A percentile compares a stretch with the other conserved stretches of the same genome.
phyloP scores from a whole-genome alignment of 2,797 vertebrate species.

The Petrocephalus schoutedeni region DNA sequence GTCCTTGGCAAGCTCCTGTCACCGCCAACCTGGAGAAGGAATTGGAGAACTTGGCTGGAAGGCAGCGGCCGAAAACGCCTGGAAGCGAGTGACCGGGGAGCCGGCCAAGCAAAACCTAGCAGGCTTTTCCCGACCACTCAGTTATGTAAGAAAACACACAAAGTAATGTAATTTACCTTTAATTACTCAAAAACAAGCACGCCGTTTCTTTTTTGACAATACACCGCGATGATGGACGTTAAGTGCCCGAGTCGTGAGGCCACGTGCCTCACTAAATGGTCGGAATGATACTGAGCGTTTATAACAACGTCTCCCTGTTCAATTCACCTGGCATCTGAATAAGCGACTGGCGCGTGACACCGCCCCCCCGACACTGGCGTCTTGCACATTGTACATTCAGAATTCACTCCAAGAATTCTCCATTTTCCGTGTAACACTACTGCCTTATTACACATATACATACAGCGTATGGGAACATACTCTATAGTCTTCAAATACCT shows the following conservation, averaged over 20 bases:
- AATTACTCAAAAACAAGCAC: background rate
- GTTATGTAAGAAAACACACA: slow-evolving; percentile 15
- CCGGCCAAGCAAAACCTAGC: background rate
- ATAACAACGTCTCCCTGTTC: background rate
- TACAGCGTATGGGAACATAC: background rate
- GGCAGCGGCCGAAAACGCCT: background rate
- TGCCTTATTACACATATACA: background rate
- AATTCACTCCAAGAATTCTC: background rate
- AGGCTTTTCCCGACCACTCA: background rate
- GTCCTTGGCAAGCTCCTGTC: slow-evolving; percentile 1
- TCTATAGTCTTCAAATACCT: background rate
- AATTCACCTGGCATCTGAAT: background rate
- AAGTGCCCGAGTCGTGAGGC: background rate
- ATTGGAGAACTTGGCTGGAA: background rate
- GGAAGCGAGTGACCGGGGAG: background rate
- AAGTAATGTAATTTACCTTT: background rate
- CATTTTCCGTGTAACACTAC: background rate
- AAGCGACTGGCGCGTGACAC: background rate
- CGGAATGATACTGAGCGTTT: background rate
- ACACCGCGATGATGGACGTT: background rate
- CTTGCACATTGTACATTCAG: background rate
- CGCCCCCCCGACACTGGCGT: background rate
- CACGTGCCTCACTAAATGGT: background rate
- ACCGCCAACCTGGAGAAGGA: background rate
- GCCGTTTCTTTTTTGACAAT: background rate